phyloP scores from a whole-genome alignment of 2,888 invertebrate species.

The Dysmachus trigonus region DNA sequence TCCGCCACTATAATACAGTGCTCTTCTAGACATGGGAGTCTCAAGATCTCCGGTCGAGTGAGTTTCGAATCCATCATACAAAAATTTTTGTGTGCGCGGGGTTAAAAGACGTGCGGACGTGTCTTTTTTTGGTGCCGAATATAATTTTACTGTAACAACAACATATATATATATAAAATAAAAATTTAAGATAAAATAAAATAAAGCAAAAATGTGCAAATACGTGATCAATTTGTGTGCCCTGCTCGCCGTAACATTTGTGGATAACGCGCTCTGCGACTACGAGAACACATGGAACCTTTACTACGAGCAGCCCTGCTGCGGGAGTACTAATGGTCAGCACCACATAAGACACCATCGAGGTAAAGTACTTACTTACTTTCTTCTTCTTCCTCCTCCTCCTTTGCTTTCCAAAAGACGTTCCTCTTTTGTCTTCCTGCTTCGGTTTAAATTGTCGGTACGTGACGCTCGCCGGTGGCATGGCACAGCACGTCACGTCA shows the following conservation, averaged over 20 bases:
- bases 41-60: background rate
- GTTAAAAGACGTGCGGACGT: background rate
- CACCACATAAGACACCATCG: conserved; percentile 77
- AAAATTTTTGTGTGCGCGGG: background rate
- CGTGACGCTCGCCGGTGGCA: conserved; percentile 19
- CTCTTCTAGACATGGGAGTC: conserved; percentile 11
- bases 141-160: conserved; percentile 39
- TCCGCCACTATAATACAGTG: background rate
- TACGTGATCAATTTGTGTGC: conserved; percentile 50
- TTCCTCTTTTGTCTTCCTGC: background rate
- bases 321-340: conserved; percentile 70
- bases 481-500: conserved; percentile 32
- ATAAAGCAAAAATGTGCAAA: conserved; percentile 47
- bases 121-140: background rate
- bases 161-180: too few relatives aligned
- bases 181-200: background rate
- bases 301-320: conserved; percentile 81
- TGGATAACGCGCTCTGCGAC: conserved; percentile 65
- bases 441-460: conserved; percentile 29
- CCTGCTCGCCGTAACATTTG: conserved; percentile 58
- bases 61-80: background rate
- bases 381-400: background rate
- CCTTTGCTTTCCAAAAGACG: background rate
- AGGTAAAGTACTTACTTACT: conserved; percentile 67
- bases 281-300: conserved; percentile 75